A percentile compares a stretch with the other conserved stretches of the same genome.
phyloP scores from a whole-genome alignment of 2,888 invertebrate species.

The Gymnoscelis rufifasciata region DNA sequence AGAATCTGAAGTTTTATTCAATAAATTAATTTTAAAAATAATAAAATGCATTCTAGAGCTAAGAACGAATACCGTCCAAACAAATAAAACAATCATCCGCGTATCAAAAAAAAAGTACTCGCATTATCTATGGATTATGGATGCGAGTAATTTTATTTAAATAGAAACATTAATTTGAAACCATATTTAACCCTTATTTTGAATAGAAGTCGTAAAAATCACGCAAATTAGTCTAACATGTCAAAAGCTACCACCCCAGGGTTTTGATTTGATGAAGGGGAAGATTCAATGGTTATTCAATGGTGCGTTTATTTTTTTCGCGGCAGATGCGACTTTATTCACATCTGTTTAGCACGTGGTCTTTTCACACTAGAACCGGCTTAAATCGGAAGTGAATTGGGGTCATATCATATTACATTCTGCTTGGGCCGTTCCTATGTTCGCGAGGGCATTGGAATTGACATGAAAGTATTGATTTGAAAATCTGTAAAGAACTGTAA shows the following conservation, averaged over 20 bases:
- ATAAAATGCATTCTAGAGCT: no score
- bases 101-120: no score
- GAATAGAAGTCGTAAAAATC: constrained; percentile 2
- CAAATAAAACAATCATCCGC: no score
- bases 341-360: constrained; percentile 67
- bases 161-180: no score
- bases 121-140: no score
- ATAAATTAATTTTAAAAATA: no score
- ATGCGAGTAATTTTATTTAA: no score
- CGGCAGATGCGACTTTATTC: constrained; percentile 20
- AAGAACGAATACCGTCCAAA: no score
- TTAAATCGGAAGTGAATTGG: constrained; percentile 31
- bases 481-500: no score
- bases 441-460: not conserved
- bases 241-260: not conserved
- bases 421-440: constrained; percentile 12
- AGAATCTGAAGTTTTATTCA: no score
- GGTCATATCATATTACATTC: constrained; percentile 19
- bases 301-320: constrained; percentile 26
- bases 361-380: constrained; percentile 31
- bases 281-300: constrained; percentile 4
- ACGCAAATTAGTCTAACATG: constrained; percentile 3
- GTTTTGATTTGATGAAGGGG: constrained; percentile 2
- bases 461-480: no score
- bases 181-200: no score